Base-by-base conservation (phyloP, 2,113 vertebrate species). In the Rhinolophus sinicus region DNA sequence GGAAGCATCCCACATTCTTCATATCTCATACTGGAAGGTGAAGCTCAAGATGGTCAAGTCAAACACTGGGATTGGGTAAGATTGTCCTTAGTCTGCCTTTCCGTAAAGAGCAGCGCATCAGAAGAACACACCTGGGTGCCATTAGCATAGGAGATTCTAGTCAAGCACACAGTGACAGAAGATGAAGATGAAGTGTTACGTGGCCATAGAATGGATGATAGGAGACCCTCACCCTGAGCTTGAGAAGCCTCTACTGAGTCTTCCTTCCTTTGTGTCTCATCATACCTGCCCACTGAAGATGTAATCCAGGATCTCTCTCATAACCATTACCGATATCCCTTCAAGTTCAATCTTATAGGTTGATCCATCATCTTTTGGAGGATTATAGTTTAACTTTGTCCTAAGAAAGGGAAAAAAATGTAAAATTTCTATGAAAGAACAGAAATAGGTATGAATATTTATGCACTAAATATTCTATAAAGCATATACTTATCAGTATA, bases 271-370 rank as follows among this genome's bases (percentile, higher is more conserved):
- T 64, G 84, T 28, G 86, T 38, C 97, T 96, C 88, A 95, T 85
- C 96, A 52, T 98, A 99, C 99, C 99, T 99, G 99, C 67, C 99
- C 99, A 84, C 99, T 99, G 99, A 99, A 99, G 98, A 99, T 99
- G 97, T 99, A 99, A 97, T 99, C 99, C 97, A 99, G 98, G 96
- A 99, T 99, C 98, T 99, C 99, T 98, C 99, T 99, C 99, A 99
- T 99, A 95, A 99, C 99, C 95, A 98, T 97, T 87, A 99, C 99
- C 76, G 99, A 99, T 92, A 99, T 99, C 47, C 99, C 99, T 98
- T 99, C 99, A 69, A 99, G 99, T 98, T 99, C 99, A 92, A 99
- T 99, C 96, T 99, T 99, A 98, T 99, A 99, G 0, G 98, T 99
- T 40, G 99, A 99, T 14, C 99, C 99, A 98, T 99, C 99, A 96